Percentiles rank a stretch among this genome's conserved stretches.
Evolutionary conservation across 2,113 vertebrate species (phyloP).

Genomic region (Clarias gariepinus): DNA sequence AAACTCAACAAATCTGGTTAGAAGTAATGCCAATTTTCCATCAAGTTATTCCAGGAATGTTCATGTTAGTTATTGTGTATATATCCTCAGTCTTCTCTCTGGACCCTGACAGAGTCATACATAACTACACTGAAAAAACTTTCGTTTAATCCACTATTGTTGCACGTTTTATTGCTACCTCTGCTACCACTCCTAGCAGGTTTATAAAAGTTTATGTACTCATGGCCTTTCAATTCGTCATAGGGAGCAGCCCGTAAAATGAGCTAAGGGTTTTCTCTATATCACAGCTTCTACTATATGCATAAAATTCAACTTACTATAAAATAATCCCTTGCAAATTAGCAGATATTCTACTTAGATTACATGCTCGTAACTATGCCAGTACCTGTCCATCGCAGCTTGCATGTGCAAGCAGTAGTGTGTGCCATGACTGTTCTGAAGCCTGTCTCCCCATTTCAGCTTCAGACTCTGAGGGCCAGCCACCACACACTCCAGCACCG

Average conservation of each 20-base stretch:
- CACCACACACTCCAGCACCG: conserved; percentile 75
- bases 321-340: background rate
- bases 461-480: conserved; percentile 81
- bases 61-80: background rate
- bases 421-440: conserved; percentile 68
- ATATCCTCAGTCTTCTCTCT: background rate
- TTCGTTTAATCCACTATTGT: background rate
- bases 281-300: background rate
- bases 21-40: background rate
- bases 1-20: background rate
- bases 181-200: background rate
- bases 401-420: conserved; percentile 80
- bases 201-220: no score
- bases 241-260: background rate
- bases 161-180: background rate
- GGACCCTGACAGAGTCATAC: background rate
- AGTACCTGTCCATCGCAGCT: conserved; percentile 73
- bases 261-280: background rate
- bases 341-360: background rate
- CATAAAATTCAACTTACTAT: background rate
- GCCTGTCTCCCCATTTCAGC: conserved; percentile 80
- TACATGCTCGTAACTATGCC: no score
- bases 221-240: no score
- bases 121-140: background rate
- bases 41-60: background rate